Conservation (phyloP, 2,888 invertebrate species). For the Stenchaetothrips biformis region DNA sequence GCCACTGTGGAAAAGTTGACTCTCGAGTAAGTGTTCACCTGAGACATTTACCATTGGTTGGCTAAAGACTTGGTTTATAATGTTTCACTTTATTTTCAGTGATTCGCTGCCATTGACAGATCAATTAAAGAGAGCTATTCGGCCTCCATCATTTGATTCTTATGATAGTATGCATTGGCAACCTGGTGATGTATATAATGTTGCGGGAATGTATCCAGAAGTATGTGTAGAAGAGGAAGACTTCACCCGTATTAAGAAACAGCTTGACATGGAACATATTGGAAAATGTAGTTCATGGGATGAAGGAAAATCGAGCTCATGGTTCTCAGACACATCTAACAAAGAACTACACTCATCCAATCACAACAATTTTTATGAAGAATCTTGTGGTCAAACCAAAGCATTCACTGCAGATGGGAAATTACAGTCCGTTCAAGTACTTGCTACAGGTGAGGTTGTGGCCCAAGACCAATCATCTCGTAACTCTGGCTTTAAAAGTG, state of each 20-base stretch:
- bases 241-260: background rate
- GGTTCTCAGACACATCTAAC: background rate
- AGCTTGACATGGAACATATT: background rate
- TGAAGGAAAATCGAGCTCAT: background rate
- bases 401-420: slow-evolving; percentile 3
- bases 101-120: background rate
- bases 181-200: background rate
- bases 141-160: background rate
- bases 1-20: background rate
- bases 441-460: background rate
- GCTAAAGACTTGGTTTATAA: background rate
- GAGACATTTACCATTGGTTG: background rate
- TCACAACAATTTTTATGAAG: background rate
- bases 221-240: slow-evolving; percentile 1
- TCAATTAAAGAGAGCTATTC: slow-evolving; percentile 1
- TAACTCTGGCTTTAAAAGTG: background rate
- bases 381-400: background rate
- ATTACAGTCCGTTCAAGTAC: background rate
- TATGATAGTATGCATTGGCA: background rate
- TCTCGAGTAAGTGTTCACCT: background rate
- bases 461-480: background rate
- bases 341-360: background rate
- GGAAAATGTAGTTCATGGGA: slow-evolving; percentile 9
- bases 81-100: background rate
- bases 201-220: background rate